Base-by-base conservation (phyloP, 2,888 invertebrate genomes). In the Pristionchus exspectatus region DNA sequence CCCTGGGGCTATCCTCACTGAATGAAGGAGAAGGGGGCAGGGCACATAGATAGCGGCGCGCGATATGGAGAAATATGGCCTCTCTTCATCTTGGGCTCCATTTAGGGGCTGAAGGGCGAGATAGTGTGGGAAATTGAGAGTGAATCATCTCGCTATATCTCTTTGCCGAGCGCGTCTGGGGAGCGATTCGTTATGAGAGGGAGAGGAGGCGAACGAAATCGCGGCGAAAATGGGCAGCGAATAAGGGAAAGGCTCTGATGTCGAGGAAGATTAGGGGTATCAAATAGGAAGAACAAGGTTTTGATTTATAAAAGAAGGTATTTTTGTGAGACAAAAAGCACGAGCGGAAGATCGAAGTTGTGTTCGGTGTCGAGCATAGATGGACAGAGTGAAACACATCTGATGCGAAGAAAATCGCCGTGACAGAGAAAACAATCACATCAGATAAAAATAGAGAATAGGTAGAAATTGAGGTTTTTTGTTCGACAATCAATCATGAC, bases 21-120 rank as follows among this genome's bases (percentile, higher is more conserved):
- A 66, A 66, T 66, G 63, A 63, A 63, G 63, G 63, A 63, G 27
- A 2, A 30, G 16, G 69, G 69, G 33, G 69, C 69, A 27, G n/a
- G 33, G 69, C 30, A 12, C 44, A 72, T 72, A 72, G 69, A 72
- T 72, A 72, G 69, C 69, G 30, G 63, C 12, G 30, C 69, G 69
- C 30, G 69, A 72, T 72, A 72, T 72, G 69, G 69, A 72, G 69
- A 72, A 72, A 72, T 72, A 72, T 72, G 27, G 69, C 30, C 30
- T 50, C 44, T 50, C 44, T 50, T 50, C 44, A 50, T 10, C 30
- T 12, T 14, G 18, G 27, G 63, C 16, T 21, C 27, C 33, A 30
- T 12, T 12, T 12, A 0, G 16, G 30, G 16, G 12, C 9, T 1
- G 30, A 18, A 0, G 10, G 33, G 33, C 69, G 30, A 72, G 69